Base-by-base conservation (phyloP, 2,113 vertebrate species). In the Donacobius atricapilla region DNA sequence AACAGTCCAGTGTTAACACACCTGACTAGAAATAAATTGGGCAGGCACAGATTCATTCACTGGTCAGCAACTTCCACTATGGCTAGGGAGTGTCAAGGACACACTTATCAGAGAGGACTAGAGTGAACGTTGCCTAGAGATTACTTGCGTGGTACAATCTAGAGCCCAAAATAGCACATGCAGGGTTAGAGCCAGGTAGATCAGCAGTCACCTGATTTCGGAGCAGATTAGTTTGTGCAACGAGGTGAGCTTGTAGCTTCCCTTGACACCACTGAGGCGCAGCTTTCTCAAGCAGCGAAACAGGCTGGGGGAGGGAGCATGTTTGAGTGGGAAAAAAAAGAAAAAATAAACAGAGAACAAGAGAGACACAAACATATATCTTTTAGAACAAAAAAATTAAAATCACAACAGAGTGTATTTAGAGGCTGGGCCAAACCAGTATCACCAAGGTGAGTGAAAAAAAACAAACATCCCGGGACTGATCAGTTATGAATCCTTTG, bases 261-360 rank as follows among this genome's bases (percentile, higher is more conserved):
- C 99, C 99, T 98, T 99, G 99, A 97, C 99, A 99, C 99, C 99
- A 99, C 89, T 99, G 99, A 91, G 99, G 99, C 65, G 99, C 99
- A 17, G 99, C 99, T 96, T 99, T 99, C 98, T 99, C 99, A 98
- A 99, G 98, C 98, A 99, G 98, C 76, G 99, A 99, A 82, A 99
- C 99, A 84, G 99, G 99, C 99, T 99, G 96, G 85, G 96, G 92
- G 87, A 93, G 95, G 87, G 87, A 89, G 93, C 90, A 92, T 95
- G 95, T 97, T 95, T 90, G 94, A 88, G 83, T 85, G 65, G 73
- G 10, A 31, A 88, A 94, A 51, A 71, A 89, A 83, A 79, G 5
- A 81, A 92, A 70, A 93, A 61, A 61, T 57, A 92, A 78, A 97
- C 92, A 96, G 92, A 96, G 88, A 95, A 88, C 87, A 97, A 97